Percentiles rank a stretch among this genome's conserved stretches.
These are phyloP conservation scores for Oligia latruncula DNA, from an alignment of 2,888 invertebrate genomes.

Conservation along the genomic window DNA sequence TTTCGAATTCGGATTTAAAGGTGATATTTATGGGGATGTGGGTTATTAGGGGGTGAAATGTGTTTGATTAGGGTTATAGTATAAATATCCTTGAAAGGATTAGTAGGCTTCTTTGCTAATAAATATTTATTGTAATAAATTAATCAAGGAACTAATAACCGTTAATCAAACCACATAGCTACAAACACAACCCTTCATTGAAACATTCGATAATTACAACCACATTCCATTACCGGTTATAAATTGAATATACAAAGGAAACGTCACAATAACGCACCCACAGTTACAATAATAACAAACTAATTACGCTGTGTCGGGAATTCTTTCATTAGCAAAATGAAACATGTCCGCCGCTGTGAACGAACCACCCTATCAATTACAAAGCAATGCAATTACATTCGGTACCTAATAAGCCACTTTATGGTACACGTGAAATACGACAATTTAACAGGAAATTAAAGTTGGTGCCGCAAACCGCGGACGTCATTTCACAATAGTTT, in stretches of 20 bases:
- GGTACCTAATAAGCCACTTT: constrained; percentile 69
- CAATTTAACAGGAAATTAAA: constrained; percentile 85
- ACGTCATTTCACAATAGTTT: constrained; percentile 89
- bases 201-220: constrained; percentile 56
- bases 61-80: background rate
- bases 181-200: constrained; percentile 26
- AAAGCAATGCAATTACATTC: constrained; percentile 69
- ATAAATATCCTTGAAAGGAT: background rate
- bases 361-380: constrained; percentile 68
- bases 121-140: background rate
- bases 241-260: constrained; percentile 58
- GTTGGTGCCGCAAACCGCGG: constrained; percentile 82
- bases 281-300: constrained; percentile 63
- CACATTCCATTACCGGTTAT: constrained; percentile 49
- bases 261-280: constrained; percentile 49
- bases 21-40: constrained; percentile 18
- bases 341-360: constrained; percentile 62
- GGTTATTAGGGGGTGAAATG: background rate
- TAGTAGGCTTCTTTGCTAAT: background rate
- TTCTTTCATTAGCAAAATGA: constrained; percentile 70
- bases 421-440: constrained; percentile 73
- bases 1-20: constrained; percentile 25
- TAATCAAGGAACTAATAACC: constrained; percentile 14
- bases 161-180: constrained; percentile 25
- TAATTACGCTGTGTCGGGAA: constrained; percentile 63